phyloP scores from a whole-genome alignment of 1,140 invertebrate genomes.

The Ips typographus region DNA sequence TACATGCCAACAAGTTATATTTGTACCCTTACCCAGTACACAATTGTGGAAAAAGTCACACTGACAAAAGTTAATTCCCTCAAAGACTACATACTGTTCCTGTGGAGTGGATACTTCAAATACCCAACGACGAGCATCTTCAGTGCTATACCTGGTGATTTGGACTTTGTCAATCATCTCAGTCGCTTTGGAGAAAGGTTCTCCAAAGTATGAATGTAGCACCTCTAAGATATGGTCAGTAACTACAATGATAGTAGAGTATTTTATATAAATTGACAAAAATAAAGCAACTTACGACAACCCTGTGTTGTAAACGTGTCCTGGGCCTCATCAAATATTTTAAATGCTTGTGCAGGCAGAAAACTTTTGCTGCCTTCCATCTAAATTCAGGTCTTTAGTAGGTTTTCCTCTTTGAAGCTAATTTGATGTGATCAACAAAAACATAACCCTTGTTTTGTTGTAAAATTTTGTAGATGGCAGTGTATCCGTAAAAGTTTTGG shows the following conservation, averaged over 20 bases:
- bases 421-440: too few relatives aligned
- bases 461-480: too few relatives aligned
- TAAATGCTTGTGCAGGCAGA: constrained; percentile 38
- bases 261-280: neutral
- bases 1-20: constrained; percentile 67
- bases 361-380: constrained; percentile 10
- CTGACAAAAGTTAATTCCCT: constrained; percentile 63
- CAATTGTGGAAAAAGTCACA: constrained; percentile 61
- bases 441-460: too few relatives aligned
- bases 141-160: constrained; percentile 53
- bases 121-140: constrained; percentile 51
- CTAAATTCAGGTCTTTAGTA: too few relatives aligned
- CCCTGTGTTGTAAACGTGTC: constrained; percentile 28
- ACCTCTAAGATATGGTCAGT: constrained; percentile 57
- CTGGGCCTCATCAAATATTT: constrained; percentile 38
- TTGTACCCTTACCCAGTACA: constrained; percentile 56
- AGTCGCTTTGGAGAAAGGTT: constrained; percentile 57
- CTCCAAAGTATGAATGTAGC: constrained; percentile 60
- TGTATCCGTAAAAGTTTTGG: too few relatives aligned
- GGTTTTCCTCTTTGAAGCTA: too few relatives aligned
- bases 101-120: constrained; percentile 61
- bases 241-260: constrained; percentile 37
- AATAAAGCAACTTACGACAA: constrained; percentile 23
- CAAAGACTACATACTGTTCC: constrained; percentile 62
- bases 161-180: constrained; percentile 60